Conservation (phyloP, 2,113 vertebrate genomes). For the Apeltes quadracus region DNA sequence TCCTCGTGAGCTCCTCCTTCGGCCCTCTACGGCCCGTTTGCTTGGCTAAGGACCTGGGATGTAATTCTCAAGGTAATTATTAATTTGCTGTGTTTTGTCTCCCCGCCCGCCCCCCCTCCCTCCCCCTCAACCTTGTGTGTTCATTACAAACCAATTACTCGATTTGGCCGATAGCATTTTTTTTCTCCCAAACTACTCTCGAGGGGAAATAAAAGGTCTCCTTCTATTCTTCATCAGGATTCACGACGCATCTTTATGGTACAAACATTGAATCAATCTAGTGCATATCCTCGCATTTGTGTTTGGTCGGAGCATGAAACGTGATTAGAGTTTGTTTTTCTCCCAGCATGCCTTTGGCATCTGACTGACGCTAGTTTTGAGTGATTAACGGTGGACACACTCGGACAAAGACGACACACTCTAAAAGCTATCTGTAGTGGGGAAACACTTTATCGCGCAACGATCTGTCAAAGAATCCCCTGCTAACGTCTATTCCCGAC, state of each 20-base stretch:
- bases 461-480: background rate
- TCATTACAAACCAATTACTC: conserved; percentile 65
- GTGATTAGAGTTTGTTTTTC: conserved; percentile 59
- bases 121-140: conserved; percentile 29
- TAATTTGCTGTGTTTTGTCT: conserved; percentile 54
- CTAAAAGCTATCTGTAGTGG: background rate
- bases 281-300: conserved; percentile 57
- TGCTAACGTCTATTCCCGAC: too few species aligned
- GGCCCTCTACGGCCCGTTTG: conserved; percentile 15
- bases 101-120: conserved; percentile 12
- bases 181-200: conserved; percentile 14
- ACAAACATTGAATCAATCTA: conserved; percentile 61
- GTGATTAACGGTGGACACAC: conserved; percentile 56
- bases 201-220: conserved; percentile 3
- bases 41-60: conserved; percentile 44
- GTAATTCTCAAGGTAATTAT: conserved; percentile 69
- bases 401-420: conserved; percentile 23
- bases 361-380: conserved; percentile 56
- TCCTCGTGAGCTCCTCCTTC: conserved; percentile 20
- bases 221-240: conserved; percentile 41
- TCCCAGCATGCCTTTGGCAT: conserved; percentile 67
- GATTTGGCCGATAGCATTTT: conserved; percentile 44
- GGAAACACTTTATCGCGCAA: conserved; percentile 21
- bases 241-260: conserved; percentile 55
- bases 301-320: conserved; percentile 64